A percentile compares a stretch with the other conserved stretches of the same genome.
These are phyloP conservation scores for Leuctra nigra DNA, from an alignment of 2,888 invertebrate genomes.

Conservation along the genomic window DNA sequence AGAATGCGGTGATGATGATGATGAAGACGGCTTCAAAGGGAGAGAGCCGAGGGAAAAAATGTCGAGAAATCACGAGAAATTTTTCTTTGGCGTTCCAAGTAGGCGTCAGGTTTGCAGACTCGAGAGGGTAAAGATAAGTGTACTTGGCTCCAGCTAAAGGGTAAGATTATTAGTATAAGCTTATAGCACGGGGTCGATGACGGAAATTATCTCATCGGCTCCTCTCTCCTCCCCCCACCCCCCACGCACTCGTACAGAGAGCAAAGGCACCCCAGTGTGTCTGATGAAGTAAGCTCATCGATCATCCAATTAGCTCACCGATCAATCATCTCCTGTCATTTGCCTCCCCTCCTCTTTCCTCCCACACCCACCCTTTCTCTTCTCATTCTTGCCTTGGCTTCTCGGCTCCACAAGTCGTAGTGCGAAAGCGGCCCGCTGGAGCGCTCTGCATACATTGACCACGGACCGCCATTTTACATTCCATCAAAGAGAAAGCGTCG, in stretches of 20 bases:
- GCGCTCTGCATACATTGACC: too few species aligned
- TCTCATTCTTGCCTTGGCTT: constrained; percentile 10
- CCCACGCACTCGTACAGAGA: constrained; percentile 26
- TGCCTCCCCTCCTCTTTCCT: constrained; percentile 18
- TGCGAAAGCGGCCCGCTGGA: neutral
- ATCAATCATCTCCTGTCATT: constrained; percentile 56
- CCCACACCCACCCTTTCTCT: constrained; percentile 1
- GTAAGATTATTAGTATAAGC: constrained; percentile 18
- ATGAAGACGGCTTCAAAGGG: neutral
- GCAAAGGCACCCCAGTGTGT: constrained; percentile 29
- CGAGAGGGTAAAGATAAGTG: constrained; percentile 18
- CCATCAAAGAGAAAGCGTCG: too few species aligned
- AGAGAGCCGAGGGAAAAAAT: constrained; percentile 1
- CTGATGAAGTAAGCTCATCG: constrained; percentile 46
- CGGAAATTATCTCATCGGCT: constrained; percentile 23
- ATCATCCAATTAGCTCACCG: constrained; percentile 69
- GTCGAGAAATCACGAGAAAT: constrained; percentile 18
- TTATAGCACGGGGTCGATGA: constrained; percentile 17
- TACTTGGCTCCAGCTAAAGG: constrained; percentile 17
- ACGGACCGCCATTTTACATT: too few species aligned
- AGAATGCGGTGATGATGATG: constrained; percentile 21
- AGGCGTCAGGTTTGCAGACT: constrained; percentile 8
- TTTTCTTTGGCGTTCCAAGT: constrained; percentile 4
- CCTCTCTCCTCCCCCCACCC: constrained; percentile 10
- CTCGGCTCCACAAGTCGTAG: constrained; percentile 21